phyloP scores from a whole-genome alignment of 2,113 vertebrate genomes.

The Prolemur simus region DNA sequence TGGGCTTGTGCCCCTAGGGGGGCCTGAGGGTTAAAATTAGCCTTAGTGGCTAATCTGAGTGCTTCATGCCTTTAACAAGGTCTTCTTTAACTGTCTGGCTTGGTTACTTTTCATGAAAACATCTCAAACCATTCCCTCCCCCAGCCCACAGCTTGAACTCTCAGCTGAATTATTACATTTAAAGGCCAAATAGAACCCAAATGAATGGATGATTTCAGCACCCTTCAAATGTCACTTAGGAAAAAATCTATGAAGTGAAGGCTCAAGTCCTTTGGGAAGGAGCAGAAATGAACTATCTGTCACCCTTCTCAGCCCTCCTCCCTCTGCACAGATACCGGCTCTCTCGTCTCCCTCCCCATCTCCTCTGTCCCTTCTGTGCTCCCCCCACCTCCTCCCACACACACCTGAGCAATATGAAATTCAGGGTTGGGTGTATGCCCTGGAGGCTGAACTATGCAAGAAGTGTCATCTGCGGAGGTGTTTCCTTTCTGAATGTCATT shows the following conservation, averaged over 20 bases:
- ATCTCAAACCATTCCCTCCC: neutral
- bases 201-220: slow-evolving; percentile 63
- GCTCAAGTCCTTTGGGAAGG: slow-evolving; percentile 63
- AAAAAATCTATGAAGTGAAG: slow-evolving; percentile 50
- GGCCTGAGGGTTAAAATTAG: neutral
- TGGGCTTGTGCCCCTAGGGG: neutral
- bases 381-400: neutral
- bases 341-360: neutral
- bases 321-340: neutral
- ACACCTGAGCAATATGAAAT: slow-evolving; percentile 23
- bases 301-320: neutral
- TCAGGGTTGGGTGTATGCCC: slow-evolving; percentile 54
- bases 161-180: slow-evolving; percentile 62
- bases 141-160: slow-evolving; percentile 41
- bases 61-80: neutral
- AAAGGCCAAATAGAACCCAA: slow-evolving; percentile 70
- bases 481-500: slow-evolving; percentile 74
- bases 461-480: slow-evolving; percentile 55
- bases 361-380: neutral
- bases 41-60: slow-evolving; percentile 10
- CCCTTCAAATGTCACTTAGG: slow-evolving; percentile 69
- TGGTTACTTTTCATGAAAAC: slow-evolving; percentile 51
- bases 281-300: slow-evolving; percentile 55
- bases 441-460: slow-evolving; percentile 61
- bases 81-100: slow-evolving; percentile 44